These are phyloP conservation scores for Halcyon senegalensis DNA, from an alignment of 2,113 vertebrate species.

Conservation along the genomic window DNA sequence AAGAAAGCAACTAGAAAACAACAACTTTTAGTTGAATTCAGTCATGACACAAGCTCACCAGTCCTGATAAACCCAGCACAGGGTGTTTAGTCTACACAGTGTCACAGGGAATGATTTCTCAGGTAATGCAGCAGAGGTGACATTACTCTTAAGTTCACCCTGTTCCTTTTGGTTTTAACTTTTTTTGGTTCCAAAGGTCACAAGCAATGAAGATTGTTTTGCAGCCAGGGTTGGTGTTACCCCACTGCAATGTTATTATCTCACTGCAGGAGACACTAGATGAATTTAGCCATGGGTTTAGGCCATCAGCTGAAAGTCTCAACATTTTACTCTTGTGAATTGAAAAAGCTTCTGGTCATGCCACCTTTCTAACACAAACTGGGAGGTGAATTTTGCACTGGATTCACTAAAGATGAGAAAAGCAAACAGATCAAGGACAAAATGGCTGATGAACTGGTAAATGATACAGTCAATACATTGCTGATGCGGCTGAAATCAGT, in stretches of 20 bases:
- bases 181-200: background rate
- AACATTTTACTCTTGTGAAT: background rate
- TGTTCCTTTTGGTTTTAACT: background rate
- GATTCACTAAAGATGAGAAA: background rate
- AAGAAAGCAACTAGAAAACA: background rate
- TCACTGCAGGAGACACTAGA: background rate
- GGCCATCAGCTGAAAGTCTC: background rate
- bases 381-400: background rate
- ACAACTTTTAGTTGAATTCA: background rate
- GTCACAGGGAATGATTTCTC: background rate
- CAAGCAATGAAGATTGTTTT: background rate
- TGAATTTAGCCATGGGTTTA: background rate
- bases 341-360: background rate
- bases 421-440: background rate
- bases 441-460: background rate
- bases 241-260: background rate
- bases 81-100: background rate
- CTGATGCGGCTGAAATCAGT: background rate
- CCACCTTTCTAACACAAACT: background rate
- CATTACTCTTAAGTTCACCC: background rate
- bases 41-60: background rate
- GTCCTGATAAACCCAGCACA: background rate
- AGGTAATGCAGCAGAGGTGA: rapidly evolving
- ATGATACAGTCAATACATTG: background rate
- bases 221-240: background rate